Evolutionary conservation across 2,888 invertebrate species (phyloP), one percentile per base, ranked within the genome.

Genomic region (Himalopsyche kuldschensis): DNA sequence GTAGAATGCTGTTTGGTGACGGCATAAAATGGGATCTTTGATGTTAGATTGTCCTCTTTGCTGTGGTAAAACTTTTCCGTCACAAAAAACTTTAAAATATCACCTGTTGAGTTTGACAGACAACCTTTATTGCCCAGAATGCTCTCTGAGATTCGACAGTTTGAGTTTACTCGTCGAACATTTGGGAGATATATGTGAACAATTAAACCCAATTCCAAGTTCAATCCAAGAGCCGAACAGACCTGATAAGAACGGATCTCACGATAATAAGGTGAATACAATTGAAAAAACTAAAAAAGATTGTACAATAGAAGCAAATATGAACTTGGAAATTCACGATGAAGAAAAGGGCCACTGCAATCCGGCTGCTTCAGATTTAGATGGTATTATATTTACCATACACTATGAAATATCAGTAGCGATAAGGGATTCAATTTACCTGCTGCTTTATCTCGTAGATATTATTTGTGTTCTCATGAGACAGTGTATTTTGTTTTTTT

Each of bases 31-130:
- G 94, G 93, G 91, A 88, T 91, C 91, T 82, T 87, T 90, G 88
- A 88, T 88, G 87, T 88, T 92, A 88, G 88, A 90, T 86, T 95
- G 95, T 87, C 94, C 95, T 55, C 90, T 94, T 88, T 95, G 95
- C 88, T 95, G 95, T 87, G 92, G 92, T 84, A 92, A 93, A 88
- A 92, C 91, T 82, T 95, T 95, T 90, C 88, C 90, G 85, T 92
- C 92, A 83, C 92, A 92, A 85, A 89, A 92, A 85, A 89, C 90
- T 20, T 88, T 93, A 75, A 92, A 91, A 88, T 89, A 90, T 87
- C 93, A 90, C 89, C 92, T 91, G 87, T 89, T 90, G 87, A 93
- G 89, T 88, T 91, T 94, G 87, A 89, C 91, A 32, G 92, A 92
- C 88, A 94, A 93, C 89, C 88, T 94, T 83, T 89, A 90, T 87